A percentile compares a stretch with the other conserved stretches of the same genome.
Conservation (phyloP, 2,113 vertebrate species). For the Synodontis membranacea region DNA sequence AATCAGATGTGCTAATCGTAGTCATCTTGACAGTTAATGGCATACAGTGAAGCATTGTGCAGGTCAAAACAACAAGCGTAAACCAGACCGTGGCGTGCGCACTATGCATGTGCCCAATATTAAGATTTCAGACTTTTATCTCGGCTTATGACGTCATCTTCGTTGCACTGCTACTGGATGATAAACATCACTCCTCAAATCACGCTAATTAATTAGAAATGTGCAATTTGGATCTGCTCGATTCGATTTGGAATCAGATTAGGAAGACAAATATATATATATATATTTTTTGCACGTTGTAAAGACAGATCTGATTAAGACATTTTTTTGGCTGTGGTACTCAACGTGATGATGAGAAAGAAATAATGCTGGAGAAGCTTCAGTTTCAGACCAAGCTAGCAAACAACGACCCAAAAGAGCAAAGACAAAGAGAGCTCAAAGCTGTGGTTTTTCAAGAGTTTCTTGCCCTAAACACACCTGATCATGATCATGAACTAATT, state of each 20-base stretch:
- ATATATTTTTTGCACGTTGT: background rate
- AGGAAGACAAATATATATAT: background rate
- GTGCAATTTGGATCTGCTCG: background rate
- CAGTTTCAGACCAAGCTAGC: background rate
- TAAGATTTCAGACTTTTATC: background rate
- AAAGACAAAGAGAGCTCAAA: background rate
- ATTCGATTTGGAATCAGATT: background rate
- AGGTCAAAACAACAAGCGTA: background rate
- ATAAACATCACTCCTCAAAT: background rate
- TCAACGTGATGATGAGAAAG: background rate
- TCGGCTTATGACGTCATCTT: background rate
- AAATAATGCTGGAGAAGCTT: background rate
- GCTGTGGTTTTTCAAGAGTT: background rate
- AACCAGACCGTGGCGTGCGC: background rate
- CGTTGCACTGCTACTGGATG: background rate
- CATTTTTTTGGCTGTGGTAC: background rate
- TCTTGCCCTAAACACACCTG: background rate
- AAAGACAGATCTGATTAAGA: background rate
- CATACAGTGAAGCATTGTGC: slow-evolving; percentile 29
- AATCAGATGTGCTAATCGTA: background rate
- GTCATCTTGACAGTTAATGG: slow-evolving; percentile 16
- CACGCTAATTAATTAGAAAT: background rate
- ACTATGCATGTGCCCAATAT: background rate
- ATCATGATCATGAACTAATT: background rate
- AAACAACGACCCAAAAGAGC: background rate